Percentiles rank a stretch among this genome's conserved stretches.
Conservation (phyloP, 92 coral and sea anemone genomes). For the Isaurus tuberculatus region DNA sequence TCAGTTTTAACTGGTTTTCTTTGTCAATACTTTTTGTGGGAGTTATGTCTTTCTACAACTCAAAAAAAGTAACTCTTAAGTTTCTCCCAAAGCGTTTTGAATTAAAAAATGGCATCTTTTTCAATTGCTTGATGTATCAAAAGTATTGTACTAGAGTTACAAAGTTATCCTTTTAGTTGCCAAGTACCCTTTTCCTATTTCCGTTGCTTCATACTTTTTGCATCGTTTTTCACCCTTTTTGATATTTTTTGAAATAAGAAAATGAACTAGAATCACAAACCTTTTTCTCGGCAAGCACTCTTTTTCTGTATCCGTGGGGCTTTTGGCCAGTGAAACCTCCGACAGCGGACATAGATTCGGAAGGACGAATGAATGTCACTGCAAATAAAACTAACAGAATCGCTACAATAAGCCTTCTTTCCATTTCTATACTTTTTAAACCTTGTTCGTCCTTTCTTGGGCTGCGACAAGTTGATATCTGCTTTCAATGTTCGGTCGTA, state of each 20-base stretch:
- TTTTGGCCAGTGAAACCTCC: constrained; percentile 9
- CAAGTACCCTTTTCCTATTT: no score
- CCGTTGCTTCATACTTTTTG: no score
- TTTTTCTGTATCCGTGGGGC: constrained; percentile 14
- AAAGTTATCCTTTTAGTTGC: no score
- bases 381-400: background rate
- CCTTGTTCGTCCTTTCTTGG: background rate
- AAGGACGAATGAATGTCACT: background rate
- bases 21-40: no score
- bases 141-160: no score
- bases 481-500: background rate
- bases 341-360: background rate
- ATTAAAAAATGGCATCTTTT: background rate
- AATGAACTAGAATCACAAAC: constrained; percentile 1
- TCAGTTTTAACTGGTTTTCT: no score
- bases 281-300: constrained; percentile 26
- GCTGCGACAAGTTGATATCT: background rate
- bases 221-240: no score
- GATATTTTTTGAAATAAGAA: background rate
- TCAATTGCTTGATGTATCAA: no score
- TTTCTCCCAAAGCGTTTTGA: background rate
- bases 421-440: background rate
- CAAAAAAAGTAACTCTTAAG: no score
- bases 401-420: background rate
- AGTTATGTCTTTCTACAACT: no score